Evolutionary conservation across 2,113 vertebrate genomes (phyloP).

Genomic region (Microcebus griseorufus): DNA sequence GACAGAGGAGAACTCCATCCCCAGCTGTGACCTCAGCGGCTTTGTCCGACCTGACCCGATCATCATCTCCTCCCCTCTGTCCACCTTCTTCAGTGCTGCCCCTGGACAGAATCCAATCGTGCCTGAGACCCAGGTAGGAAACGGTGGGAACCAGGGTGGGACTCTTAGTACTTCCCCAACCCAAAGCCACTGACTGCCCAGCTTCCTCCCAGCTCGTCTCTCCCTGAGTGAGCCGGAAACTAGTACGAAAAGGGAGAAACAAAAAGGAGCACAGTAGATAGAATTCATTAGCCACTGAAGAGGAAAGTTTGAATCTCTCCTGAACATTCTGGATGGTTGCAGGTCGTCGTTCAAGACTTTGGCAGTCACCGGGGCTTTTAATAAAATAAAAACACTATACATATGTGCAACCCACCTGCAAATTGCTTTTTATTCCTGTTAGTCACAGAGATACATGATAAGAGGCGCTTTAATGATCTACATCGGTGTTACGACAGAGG

Average conservation of each 20-base stretch:
- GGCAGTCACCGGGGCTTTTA: conserved; percentile 37
- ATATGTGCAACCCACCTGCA: conserved; percentile 57
- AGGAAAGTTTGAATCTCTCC: conserved; percentile 6
- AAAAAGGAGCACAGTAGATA: neutral
- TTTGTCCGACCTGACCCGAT: conserved; percentile 96
- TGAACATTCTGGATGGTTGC: conserved; percentile 4
- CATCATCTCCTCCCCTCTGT: conserved; percentile 97
- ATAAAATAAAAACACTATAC: conserved; percentile 71
- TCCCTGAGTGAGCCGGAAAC: neutral
- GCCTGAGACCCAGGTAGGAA: conserved; percentile 97
- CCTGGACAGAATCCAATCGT: conserved; percentile 95
- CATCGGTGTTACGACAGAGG: conserved; percentile 14
- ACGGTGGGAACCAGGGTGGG: rapidly evolving
- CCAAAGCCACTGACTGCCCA: neutral
- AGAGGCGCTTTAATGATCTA: conserved; percentile 69
- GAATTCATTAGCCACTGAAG: neutral
- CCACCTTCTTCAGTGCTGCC: conserved; percentile 96
- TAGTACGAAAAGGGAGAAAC: neutral
- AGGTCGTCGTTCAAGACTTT: neutral
- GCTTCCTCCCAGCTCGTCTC: neutral
- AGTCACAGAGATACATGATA: conserved; percentile 64
- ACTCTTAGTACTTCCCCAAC: neutral
- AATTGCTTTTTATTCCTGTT: conserved; percentile 64
- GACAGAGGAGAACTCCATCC: conserved; percentile 99
- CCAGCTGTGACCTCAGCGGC: conserved; percentile 98